phyloP scores from a whole-genome alignment of 64 coral and sea anemone species.

The Hydrozoanthus tunicans region DNA sequence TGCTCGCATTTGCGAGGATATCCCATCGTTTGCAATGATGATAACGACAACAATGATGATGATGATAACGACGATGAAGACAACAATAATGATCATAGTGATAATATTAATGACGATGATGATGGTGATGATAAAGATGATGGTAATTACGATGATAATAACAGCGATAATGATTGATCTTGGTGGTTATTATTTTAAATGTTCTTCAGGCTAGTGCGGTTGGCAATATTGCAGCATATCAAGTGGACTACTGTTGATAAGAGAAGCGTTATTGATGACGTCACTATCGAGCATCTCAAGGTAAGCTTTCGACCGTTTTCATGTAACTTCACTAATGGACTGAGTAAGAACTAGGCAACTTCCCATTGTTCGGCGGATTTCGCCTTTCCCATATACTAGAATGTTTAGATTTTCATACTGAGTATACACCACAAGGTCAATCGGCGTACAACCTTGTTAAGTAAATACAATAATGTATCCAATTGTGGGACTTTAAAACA shows the following conservation, averaged over 20 bases:
- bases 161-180: not conserved
- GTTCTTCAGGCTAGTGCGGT: constrained; percentile 66
- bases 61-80: not conserved
- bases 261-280: constrained; percentile 64
- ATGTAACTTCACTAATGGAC: not conserved
- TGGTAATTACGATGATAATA: not conserved
- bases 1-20: too few species aligned
- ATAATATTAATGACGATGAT: not conserved
- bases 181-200: not conserved
- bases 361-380: not conserved
- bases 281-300: constrained; percentile 66
- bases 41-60: not conserved
- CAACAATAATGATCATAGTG: not conserved
- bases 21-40: not conserved
- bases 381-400: too few species aligned
- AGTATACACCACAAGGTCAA: too few species aligned
- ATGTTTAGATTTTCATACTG: too few species aligned
- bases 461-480: too few species aligned
- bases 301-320: constrained; percentile 9
- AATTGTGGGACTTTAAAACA: too few species aligned
- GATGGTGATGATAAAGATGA: not conserved
- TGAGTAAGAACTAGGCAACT: not conserved
- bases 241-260: constrained; percentile 93
- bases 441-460: too few species aligned
- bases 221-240: constrained; percentile 80